Base-by-base conservation (phyloP, 2,113 vertebrate genomes). In the Platysteira castanea region DNA sequence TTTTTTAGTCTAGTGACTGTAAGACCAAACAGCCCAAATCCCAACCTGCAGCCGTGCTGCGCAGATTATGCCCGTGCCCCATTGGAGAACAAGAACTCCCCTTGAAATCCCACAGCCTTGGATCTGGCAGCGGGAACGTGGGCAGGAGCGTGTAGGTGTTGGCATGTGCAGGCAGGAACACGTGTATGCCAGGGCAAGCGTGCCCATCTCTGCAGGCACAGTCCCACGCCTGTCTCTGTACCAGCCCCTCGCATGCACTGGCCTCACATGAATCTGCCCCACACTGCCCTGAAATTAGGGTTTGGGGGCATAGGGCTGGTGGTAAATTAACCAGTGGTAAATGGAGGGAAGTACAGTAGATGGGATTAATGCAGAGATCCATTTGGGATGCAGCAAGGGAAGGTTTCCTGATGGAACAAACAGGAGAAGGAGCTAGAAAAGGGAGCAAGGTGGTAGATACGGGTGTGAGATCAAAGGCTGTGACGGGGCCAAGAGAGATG, bases 121-220 rank as follows among this genome's bases (percentile, higher is more conserved):
- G 57, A 92, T 78, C 39, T 0, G 5, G 82, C 89, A 86, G 91
- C 3, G 2, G 94, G 93, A 90, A 52, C 2, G 73, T 89, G 84
- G 93, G 94, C 86, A 82, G 93, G 68, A 92, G 24, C 27, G 2
- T 9, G 89, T 84, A 84, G 91, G 89, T 71, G 87, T 95, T 93
- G 94, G 94, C 47, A 39, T 92, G 91, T 89, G 89, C 76, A 69
- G 94, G 86, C 83, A 82, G 77, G 93, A 95, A 49, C 93, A 95
- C 22, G 44, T 95, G 95, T 80, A 33, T 6, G 27, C 59, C 42
- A 75, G 93, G 80, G 60, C 79, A 65, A 65, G 83, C 0, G 1
- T 95, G 80, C 93, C 90, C 89, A 37, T 71, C 83, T 71, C 89
- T 59, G 80, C 71, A 79, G 65, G 67, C 78, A 76, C 2, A 2